These are phyloP conservation scores for Scytalopus superciliaris DNA, from an alignment of 2,113 vertebrate species.

Conservation along the genomic window DNA sequence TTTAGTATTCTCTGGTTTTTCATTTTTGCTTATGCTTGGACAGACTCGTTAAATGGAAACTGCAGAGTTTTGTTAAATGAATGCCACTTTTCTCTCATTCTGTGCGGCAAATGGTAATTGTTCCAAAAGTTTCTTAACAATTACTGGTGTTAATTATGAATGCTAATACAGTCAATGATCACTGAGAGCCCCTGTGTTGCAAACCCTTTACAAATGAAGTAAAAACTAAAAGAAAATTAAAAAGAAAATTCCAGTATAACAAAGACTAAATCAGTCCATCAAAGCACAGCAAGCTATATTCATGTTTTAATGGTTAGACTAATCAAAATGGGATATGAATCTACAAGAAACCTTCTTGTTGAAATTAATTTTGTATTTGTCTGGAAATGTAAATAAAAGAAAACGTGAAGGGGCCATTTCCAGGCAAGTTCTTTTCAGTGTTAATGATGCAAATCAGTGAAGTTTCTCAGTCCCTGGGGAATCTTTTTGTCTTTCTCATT, in stretches of 20 bases:
- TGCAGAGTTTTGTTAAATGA: constrained; percentile 15
- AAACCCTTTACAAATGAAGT: background rate
- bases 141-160: constrained; percentile 34
- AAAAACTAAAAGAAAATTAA: background rate
- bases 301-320: background rate
- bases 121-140: background rate
- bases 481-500: constrained; percentile 69
- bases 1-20: constrained; percentile 5
- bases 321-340: background rate
- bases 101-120: background rate
- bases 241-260: background rate
- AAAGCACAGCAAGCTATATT: background rate
- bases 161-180: background rate
- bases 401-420: constrained; percentile 17
- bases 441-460: constrained; percentile 46
- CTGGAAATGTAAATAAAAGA: constrained; percentile 41
- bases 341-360: background rate
- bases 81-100: constrained; percentile 27
- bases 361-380: constrained; percentile 47
- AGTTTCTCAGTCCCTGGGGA: constrained; percentile 65
- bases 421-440: constrained; percentile 54
- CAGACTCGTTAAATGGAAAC: constrained; percentile 15
- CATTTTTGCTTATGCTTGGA: constrained; percentile 54
- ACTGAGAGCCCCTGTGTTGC: background rate
- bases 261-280: background rate